Conservation (phyloP, 2,797 vertebrate genomes). For the Melanogrammus aeglefinus region DNA sequence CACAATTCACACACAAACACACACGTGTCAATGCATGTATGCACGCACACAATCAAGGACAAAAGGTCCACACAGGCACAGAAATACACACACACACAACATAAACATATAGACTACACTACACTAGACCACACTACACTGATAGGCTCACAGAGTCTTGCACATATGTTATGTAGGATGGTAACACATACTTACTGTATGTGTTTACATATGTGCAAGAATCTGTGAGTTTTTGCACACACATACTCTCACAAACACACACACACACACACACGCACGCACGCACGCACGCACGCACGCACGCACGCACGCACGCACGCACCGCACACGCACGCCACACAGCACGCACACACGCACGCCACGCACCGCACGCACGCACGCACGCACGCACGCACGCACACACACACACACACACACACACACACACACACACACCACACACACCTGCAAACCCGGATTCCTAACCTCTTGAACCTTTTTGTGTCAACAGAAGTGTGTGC, state of each 20-base stretch:
- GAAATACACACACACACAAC: conserved; percentile 14
- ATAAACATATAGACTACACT: background rate
- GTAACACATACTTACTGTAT: too few relatives aligned
- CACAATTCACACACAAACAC: conserved; percentile 6
- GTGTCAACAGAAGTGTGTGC: conserved; percentile 57
- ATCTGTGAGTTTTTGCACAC: too few relatives aligned
- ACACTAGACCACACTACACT: background rate
- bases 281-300: too few relatives aligned
- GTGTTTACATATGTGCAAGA: too few relatives aligned
- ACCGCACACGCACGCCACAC: too few relatives aligned
- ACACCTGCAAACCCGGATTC: background rate
- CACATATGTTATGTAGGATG: too few relatives aligned
- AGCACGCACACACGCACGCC: too few relatives aligned
- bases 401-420: too few relatives aligned
- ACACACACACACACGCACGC: too few relatives aligned
- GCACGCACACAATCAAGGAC: background rate
- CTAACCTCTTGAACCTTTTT: conserved; percentile 42
- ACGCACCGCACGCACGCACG: background rate
- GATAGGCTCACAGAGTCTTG: background rate
- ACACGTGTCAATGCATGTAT: conserved; percentile 12
- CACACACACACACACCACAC: background rate
- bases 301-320: too few relatives aligned
- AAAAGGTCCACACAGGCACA: background rate
- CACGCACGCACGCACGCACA: too few relatives aligned
- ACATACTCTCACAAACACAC: too few relatives aligned